Conservation (phyloP, 64 coral and sea anemone species). For the Stichodactyla mertensii region DNA sequence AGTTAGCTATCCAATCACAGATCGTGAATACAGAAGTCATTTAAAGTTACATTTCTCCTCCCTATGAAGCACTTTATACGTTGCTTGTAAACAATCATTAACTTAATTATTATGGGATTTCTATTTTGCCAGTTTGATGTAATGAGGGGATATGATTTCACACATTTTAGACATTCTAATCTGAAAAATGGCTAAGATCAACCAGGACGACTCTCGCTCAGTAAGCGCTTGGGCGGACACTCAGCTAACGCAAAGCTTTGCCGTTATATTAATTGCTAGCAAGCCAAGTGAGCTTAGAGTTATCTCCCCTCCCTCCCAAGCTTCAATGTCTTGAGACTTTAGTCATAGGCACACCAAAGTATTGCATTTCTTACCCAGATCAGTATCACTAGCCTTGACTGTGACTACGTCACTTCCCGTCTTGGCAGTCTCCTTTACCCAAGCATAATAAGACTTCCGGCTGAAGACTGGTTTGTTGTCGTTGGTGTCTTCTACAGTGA, state of each 20-base stretch:
- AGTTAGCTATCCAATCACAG: neutral
- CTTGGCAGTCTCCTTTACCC: slow-evolving; percentile 50
- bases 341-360: neutral
- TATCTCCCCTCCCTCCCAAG: neutral
- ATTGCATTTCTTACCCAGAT: slow-evolving; percentile 27
- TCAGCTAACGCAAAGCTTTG: no score
- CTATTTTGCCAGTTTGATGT: no score
- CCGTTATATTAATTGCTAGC: no score
- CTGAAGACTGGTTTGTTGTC: slow-evolving; percentile 60
- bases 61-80: no score
- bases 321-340: neutral
- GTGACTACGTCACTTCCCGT: slow-evolving; percentile 42
- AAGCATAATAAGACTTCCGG: slow-evolving; percentile 45
- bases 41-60: neutral
- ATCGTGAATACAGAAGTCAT: neutral
- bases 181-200: no score
- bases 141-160: no score
- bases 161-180: no score
- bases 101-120: no score
- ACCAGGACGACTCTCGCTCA: no score
- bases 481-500: slow-evolving; percentile 54
- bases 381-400: slow-evolving; percentile 50
- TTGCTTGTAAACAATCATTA: no score
- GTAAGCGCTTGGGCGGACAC: no score
- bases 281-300: no score